These are phyloP conservation scores for Turritopsis dohrnii DNA, from an alignment of 30 jellyfish, hydroid and myxozoan genomes.

Conservation along the genomic window DNA sequence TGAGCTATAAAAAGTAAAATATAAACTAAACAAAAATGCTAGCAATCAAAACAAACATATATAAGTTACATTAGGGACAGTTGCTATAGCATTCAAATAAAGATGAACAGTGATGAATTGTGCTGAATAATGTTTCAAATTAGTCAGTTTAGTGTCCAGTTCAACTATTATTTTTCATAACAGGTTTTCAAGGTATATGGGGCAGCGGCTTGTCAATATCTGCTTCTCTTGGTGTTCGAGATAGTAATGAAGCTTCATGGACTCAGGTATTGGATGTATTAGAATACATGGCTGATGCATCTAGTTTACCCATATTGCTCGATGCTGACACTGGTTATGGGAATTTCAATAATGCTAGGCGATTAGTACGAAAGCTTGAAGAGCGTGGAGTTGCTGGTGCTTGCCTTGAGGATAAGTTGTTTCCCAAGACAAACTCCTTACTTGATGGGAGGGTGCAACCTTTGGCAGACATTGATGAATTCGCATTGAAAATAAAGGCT, in stretches of 20 bases:
- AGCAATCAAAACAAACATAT: no score
- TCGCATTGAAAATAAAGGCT: slow-evolving; percentile 84
- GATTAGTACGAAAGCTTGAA: slow-evolving; percentile 76
- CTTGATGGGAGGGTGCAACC: slow-evolving; percentile 95
- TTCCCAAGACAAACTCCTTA: slow-evolving; percentile 84
- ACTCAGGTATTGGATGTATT: slow-evolving; percentile 82
- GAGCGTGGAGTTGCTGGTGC: slow-evolving; percentile 96
- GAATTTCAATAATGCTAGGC: slow-evolving; percentile 83
- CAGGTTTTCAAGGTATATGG: slow-evolving; percentile 94
- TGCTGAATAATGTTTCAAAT: no score
- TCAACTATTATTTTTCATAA: background rate
- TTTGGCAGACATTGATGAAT: slow-evolving; percentile 88
- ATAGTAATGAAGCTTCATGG: slow-evolving; percentile 95
- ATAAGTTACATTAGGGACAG: no score
- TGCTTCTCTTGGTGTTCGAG: slow-evolving; percentile 85
- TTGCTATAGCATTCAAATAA: no score
- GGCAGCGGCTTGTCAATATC: slow-evolving; percentile 95
- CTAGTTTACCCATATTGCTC: slow-evolving; percentile 67
- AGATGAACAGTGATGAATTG: no score
- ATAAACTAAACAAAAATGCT: no score
- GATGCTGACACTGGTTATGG: slow-evolving; percentile 99
- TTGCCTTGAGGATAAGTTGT: slow-evolving; percentile 80
- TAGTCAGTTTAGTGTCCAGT: no score
- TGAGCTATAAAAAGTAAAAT: no score
- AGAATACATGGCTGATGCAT: slow-evolving; percentile 88